Evolutionary conservation across 2,888 invertebrate species (phyloP), one percentile per base, ranked within the genome.

Genomic region (Autographa pulchrina): DNA sequence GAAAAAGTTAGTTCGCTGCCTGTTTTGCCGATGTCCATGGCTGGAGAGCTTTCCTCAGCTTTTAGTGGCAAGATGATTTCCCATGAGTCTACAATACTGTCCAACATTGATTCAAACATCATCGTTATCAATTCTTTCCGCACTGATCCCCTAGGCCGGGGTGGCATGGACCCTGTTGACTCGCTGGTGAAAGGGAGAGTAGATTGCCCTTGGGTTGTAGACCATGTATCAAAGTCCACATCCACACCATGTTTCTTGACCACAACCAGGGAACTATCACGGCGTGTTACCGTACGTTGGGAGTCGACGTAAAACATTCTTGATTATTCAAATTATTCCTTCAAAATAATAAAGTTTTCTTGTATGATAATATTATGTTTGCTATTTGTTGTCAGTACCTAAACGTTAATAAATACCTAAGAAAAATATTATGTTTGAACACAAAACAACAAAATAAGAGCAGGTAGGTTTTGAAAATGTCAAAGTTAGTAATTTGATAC

Each of bases 81-180:
- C 95, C 95, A 96, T 11, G 93, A 92, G 31, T 92, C 88, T 14
- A 95, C 90, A 43, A 95, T 93, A 75, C 80, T 83, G 31, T 88
- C 88, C 2, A 95, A 80, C 95, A 95, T 95, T 2, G 94, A 91
- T 66, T 94, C 92, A 75, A 94, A 95, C 72, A 96, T 84, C 80
- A 90, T 77, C 16, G 92, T 90, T 9, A 95, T 88, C 48, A 95
- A 77, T 86, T 95, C 94, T 66, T 88, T 92, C 72, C 89, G 89
- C 0, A 92, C 89, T 2, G 92, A 87, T 7, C 91, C 92, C 48
- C 81, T 91, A 0, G 90, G 87, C 16, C 90, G 85, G 9, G 41
- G 35, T 0, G 62, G 9, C 1, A 88, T 5, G 0, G 88, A 90
- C 13, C 70, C 69, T 0, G 70, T 70, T 0, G 91, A 91, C 0